Evolutionary conservation across 92 coral and sea anemone species (phyloP).

Genomic region (Porites divaricata): DNA sequence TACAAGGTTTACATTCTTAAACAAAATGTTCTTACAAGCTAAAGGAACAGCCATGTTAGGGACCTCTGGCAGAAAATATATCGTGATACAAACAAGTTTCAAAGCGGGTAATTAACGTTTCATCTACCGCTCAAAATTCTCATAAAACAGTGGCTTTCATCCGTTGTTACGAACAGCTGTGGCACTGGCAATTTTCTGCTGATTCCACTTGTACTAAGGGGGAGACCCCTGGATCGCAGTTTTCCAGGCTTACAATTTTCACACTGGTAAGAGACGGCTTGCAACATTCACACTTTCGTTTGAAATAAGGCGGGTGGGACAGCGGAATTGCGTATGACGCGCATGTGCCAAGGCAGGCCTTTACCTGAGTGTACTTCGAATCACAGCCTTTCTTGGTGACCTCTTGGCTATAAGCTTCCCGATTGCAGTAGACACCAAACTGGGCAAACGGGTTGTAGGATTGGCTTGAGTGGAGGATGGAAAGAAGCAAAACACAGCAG

Average conservation of each 20-base stretch:
- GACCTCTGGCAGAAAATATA: not conserved
- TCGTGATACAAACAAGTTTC: not conserved
- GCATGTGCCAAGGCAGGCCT: slow-evolving; percentile 88
- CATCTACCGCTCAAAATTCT: not conserved
- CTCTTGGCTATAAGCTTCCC: slow-evolving; percentile 50
- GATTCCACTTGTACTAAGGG: slow-evolving; percentile 60
- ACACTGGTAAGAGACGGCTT: slow-evolving; percentile 55
- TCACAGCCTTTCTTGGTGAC: slow-evolving; percentile 68
- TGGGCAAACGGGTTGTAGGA: slow-evolving; percentile 54
- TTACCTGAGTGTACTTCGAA: slow-evolving; percentile 52
- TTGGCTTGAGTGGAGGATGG: slow-evolving; percentile 24
- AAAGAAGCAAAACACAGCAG: not conserved
- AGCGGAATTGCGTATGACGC: slow-evolving; percentile 70
- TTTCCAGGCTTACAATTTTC: slow-evolving; percentile 52
- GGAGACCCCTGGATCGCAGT: slow-evolving; percentile 67
- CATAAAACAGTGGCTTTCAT: not conserved
- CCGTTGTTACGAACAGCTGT: not conserved
- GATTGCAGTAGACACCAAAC: slow-evolving; percentile 78
- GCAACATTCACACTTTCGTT: slow-evolving; percentile 67
- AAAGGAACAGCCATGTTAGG: too few relatives aligned
- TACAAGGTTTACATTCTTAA: too few relatives aligned
- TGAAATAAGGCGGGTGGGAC: slow-evolving; percentile 63
- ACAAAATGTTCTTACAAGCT: too few relatives aligned
- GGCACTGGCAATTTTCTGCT: slow-evolving; percentile 60
- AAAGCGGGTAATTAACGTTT: not conserved